Evolutionary conservation across 2,113 vertebrate species (phyloP), one percentile per base, ranked within the genome.

Genomic region (Pomatostomus ruficeps): DNA sequence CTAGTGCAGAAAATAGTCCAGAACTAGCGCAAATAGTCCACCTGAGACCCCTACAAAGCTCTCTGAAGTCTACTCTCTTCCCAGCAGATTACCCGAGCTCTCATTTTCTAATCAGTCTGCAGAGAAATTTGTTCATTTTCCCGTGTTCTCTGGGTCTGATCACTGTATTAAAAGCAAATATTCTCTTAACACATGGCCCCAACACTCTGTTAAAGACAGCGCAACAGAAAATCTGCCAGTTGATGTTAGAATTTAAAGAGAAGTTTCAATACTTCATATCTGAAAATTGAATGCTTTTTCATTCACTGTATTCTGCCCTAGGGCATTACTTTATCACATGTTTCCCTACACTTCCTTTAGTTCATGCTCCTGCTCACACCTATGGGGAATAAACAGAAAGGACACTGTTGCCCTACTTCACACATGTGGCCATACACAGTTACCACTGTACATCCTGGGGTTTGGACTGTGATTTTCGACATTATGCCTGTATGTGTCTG

Each of bases 201-300:
- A 82, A 58, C 7, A 42, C 22, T 59, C 54, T 66, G 15, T 29
- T 92, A 21, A 73, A 65, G 58, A 26, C 14, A 79, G 19, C 4
- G 24, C 12, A 83, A 57, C 9, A 94, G 36, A 59, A 88, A 86
- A 84, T 28, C 23, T 72, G 14, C 20, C 35, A 33, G 45, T 13
- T 33, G 20, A 49, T 28, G 12, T 42, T 29, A 23, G 12, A 3
- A 12, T 45, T 87, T 20, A 7, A 29, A 45, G 25, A 71, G n/a
- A 66, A 38, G 18, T 38, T 72, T 48, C 21, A 83, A 4, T 36
- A 84, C 2, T 51, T 72, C 1, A 1, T 36, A 49, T 68, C 76
- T 0, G 0, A 89, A 89, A 71, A 61, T 0, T 5, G 3, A 68
- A 68, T 28, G 3, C 2, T 40, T 68, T 82, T 58, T 45, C 25